Base-by-base conservation (phyloP, 2,888 invertebrate genomes). In the Agrochola lota region DNA sequence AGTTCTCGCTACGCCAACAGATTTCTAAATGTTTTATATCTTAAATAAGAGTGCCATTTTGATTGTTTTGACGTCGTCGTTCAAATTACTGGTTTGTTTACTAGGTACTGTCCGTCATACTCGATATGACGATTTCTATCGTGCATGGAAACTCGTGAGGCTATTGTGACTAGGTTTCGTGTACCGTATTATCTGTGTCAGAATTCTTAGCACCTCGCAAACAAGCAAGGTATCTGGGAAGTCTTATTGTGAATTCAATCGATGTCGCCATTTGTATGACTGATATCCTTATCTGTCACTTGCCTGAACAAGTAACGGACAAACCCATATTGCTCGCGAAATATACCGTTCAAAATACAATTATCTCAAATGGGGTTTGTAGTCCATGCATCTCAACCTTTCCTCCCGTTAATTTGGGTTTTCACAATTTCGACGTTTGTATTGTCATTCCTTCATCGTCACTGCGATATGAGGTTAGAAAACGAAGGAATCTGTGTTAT, bases 271-370 rank as follows among this genome's bases (percentile, higher is more conserved):
- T 91, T 91, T 89, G 91, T 92, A 91, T 93, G 92, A 94, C 90
- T 92, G 92, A 94, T 94, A 94, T 93, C 95, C 94, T 95, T 95
- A 94, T 94, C 94, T 93, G 94, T 92, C 90, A 91, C 85, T 92
- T 92, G 92, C 93, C 91, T 92, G 92, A 92, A 92, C 89, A 92
- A 91, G 88, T 96, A 95, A 95, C 96, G 95, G 95, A 78, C 89
- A 85, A 93, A 92, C 90, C 94, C 88, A 94, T 95, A 94, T 93
- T 89, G 88, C 91, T 90, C 85, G 90, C 90, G 84, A 79, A 93
- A 94, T 93, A 93, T 95, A 96, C 95, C 95, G 95, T 95, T 94
- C 84, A 87, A 89, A 93, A 92, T 92, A 93, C 85, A 87, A 87
- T 95, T 94, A 94, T 93, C 90, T 91, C 84, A 91, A 95, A 94